These are phyloP conservation scores for Petrophora chlorosata DNA, from an alignment of 2,888 invertebrate genomes.

Conservation along the genomic window DNA sequence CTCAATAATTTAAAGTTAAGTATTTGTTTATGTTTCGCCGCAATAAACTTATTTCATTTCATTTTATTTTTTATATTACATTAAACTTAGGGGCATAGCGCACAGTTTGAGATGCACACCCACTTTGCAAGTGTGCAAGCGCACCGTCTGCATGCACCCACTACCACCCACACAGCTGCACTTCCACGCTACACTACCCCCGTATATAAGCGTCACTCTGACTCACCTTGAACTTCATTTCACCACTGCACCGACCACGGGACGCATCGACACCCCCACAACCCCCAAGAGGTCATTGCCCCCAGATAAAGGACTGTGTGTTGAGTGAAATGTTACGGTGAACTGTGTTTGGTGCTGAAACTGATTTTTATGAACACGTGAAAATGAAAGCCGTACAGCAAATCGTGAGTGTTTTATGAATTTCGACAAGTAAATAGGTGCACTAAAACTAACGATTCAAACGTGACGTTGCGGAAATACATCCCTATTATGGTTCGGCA, in stretches of 20 bases:
- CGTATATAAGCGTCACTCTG: slow-evolving; percentile 71
- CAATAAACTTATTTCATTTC: no score
- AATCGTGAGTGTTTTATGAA: slow-evolving; percentile 67
- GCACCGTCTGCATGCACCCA: slow-evolving; percentile 37
- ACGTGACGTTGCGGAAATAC: no score
- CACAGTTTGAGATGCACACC: slow-evolving; percentile 56
- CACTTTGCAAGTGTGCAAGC: slow-evolving; percentile 66
- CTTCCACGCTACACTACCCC: slow-evolving; percentile 74
- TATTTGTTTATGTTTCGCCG: no score
- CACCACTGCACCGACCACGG: slow-evolving; percentile 53
- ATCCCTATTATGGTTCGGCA: no score
- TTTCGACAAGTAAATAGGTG: no score
- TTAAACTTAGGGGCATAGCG: no score
- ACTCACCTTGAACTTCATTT: slow-evolving; percentile 83
- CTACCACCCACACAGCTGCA: slow-evolving; percentile 47
- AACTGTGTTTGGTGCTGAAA: slow-evolving; percentile 60
- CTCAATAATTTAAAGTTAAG: no score
- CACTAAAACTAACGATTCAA: no score
- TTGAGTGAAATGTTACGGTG: slow-evolving; percentile 50
- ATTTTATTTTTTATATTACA: no score
- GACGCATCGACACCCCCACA: slow-evolving; percentile 29
- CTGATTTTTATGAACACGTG: slow-evolving; percentile 34
- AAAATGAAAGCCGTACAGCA: slow-evolving; percentile 68
- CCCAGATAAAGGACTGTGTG: slow-evolving; percentile 37
- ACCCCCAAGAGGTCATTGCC: slow-evolving; percentile 35